Base-by-base conservation (phyloP, 2,888 invertebrate genomes). In the Linhomoeus sp. region DNA sequence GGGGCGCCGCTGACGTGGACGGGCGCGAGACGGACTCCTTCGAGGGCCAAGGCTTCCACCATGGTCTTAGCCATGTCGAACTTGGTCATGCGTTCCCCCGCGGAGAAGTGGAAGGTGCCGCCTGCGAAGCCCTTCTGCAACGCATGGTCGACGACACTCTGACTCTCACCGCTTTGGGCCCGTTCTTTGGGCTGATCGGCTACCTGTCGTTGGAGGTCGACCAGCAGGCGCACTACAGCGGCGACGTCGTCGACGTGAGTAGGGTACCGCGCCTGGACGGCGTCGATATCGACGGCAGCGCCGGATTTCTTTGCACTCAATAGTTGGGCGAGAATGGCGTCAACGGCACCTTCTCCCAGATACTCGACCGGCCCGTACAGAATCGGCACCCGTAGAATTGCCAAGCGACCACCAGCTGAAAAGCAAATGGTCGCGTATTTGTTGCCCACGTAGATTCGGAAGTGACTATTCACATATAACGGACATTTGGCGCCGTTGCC, bases 81-180 rank as follows among this genome's bases (percentile, higher is more conserved):
- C 53, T 73, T 73, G 14, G 72, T 73, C 58, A 71, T 62, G 26
- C 60, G 58, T 56, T 72, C 70, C 45, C 62, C 54, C 7, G 71
- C 71, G 56, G 68, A 66, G 68, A 69, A 72, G 49, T 73, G 73
- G 55, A 65, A 72, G 37, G 70, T 63, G 20, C 72, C 72, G 45
- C 48, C 52, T 7, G 66, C 40, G 17, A 45, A 5, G 3, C 19
- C 20, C 3, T 5, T 23, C 45, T 47, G 12, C 12, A 19, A 23
- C 20, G 23, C 20, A 41, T 41, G 20, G 5, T 9, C 39, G 19
- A n/a, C n/a, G n/a, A n/a, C n/a, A n/a, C n/a, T n/a, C n/a, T n/a
- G n/a, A n/a, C n/a, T n/a, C n/a, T n/a, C n/a, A n/a, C n/a, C n/a
- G n/a, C n/a, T n/a, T n/a, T n/a, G n/a, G n/a, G n/a, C n/a, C n/a